These are phyloP conservation scores for Tretioscincus oriximinensis DNA, from an alignment of 2,113 vertebrate genomes.

Conservation along the genomic window DNA sequence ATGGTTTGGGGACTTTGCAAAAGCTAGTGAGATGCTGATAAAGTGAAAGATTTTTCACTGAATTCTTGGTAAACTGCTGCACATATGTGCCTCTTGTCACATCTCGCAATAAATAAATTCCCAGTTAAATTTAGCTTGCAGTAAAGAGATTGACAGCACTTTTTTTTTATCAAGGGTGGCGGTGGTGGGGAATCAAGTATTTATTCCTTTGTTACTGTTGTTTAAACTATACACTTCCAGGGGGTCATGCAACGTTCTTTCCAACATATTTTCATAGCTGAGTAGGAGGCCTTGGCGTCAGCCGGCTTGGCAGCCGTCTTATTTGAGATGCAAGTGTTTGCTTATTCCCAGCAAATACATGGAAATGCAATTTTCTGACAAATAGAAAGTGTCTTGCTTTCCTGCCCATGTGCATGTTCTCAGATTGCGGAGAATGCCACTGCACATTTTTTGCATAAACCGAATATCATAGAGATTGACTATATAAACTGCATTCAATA, in stretches of 20 bases:
- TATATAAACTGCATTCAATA: constrained; percentile 69
- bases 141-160: neutral
- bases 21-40: neutral
- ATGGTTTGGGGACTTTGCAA: constrained; percentile 18
- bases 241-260: neutral
- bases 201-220: neutral
- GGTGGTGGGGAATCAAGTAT: neutral
- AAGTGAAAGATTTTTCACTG: constrained; percentile 21
- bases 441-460: constrained; percentile 45
- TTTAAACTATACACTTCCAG: neutral
- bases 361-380: constrained; percentile 69
- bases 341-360: constrained; percentile 56
- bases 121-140: neutral
- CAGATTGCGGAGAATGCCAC: constrained; percentile 54
- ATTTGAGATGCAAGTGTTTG: constrained; percentile 54
- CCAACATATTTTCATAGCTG: constrained; percentile 1
- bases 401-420: constrained; percentile 58
- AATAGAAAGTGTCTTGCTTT: constrained; percentile 71
- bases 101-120: constrained; percentile 15
- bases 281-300: constrained; percentile 21
- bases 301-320: constrained; percentile 24
- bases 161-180: neutral
- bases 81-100: neutral
- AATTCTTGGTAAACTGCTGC: constrained; percentile 5
- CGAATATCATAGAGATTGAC: constrained; percentile 66